A percentile compares a stretch with the other conserved stretches of the same genome.
Evolutionary conservation across 2,888 invertebrate genomes (phyloP).

Genomic region (Autographa gamma): DNA sequence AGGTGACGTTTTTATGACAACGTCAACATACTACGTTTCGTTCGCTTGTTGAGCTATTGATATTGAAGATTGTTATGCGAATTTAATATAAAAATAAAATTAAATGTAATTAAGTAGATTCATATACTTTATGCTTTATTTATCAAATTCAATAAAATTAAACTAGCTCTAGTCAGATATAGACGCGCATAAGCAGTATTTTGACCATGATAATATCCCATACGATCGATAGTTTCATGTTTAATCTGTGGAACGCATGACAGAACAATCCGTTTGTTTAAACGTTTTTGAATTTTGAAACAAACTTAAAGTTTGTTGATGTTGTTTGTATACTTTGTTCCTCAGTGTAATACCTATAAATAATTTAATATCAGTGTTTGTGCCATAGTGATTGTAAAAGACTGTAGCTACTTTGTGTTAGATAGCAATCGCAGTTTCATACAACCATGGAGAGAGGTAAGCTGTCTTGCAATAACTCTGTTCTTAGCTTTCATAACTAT

Average conservation of each 20-base stretch:
- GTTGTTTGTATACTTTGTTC: background rate
- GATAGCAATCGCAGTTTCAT: background rate
- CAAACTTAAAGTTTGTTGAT: background rate
- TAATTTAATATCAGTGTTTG: background rate
- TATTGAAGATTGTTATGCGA: background rate
- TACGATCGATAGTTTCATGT: background rate
- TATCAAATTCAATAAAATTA: background rate
- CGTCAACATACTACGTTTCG: conserved; percentile 63
- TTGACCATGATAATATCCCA: background rate
- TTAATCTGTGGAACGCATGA: background rate
- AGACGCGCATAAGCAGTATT: background rate
- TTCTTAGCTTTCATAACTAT: background rate
- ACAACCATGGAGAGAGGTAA: conserved; percentile 40
- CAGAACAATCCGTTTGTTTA: conserved; percentile 6
- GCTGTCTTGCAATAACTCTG: background rate
- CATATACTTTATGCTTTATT: background rate
- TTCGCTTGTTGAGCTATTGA: background rate
- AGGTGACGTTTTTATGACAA: conserved; percentile 61
- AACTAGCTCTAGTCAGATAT: background rate
- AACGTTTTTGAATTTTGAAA: conserved; percentile 4
- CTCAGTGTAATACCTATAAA: background rate
- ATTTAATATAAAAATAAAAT: background rate
- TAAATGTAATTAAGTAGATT: background rate
- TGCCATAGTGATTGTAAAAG: background rate
- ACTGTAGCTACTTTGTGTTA: background rate